Percentiles rank a stretch among this genome's conserved stretches.
phyloP scores from a whole-genome alignment of 2,113 vertebrate genomes.

The Meriones unguiculatus region DNA sequence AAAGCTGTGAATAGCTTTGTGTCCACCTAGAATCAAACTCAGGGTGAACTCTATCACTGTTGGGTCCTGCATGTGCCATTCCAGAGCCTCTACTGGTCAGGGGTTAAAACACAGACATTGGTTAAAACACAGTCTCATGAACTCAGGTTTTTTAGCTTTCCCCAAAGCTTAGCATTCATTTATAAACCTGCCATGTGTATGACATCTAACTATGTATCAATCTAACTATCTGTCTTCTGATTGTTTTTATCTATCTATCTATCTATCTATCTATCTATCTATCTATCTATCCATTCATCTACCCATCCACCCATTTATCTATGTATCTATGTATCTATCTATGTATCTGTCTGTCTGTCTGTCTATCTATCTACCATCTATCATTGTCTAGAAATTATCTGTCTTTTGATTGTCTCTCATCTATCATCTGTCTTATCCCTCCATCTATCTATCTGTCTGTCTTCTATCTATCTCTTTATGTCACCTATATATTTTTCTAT shows the following conservation, averaged over 20 bases:
- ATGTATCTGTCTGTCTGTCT: neutral
- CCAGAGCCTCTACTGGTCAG: neutral
- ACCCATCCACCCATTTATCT: neutral
- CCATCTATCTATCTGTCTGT: neutral
- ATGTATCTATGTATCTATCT: neutral
- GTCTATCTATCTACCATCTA: no score
- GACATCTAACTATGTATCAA: neutral
- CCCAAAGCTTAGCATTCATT: neutral
- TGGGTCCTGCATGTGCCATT: fast-evolving
- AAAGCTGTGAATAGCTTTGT: fast-evolving
- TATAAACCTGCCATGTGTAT: neutral
- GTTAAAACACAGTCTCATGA: no score
- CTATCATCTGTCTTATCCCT: neutral
- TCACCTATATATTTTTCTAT: neutral
- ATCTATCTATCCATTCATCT: neutral
- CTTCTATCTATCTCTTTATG: neutral
- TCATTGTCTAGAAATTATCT: neutral
- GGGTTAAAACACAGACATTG: no score
- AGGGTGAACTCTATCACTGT: neutral
- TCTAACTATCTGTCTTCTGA: neutral
- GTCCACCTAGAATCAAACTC: neutral
- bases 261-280: neutral
- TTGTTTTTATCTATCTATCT: neutral
- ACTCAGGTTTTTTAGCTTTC: fast-evolving
- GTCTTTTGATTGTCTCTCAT: neutral